These are phyloP conservation scores for Batillaria attramentaria DNA, from an alignment of 1,140 invertebrate genomes.

Conservation along the genomic window DNA sequence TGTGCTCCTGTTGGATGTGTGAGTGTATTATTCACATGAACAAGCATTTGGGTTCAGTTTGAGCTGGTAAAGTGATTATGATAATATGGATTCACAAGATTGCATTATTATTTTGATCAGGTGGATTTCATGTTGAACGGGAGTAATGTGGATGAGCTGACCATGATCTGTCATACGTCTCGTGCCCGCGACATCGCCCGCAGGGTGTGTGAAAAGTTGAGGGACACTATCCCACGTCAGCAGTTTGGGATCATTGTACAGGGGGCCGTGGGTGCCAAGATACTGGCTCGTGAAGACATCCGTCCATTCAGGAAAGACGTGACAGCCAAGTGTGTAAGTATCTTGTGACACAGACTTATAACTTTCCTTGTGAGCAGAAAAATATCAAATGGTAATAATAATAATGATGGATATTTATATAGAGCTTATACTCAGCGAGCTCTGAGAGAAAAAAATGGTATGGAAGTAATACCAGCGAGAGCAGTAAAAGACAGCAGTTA, in stretches of 20 bases:
- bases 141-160: slow-evolving; percentile 87
- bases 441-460: not conserved
- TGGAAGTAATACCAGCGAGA: too few relatives aligned
- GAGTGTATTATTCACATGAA: too few relatives aligned
- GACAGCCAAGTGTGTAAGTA: slow-evolving; percentile 89
- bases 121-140: slow-evolving; percentile 88
- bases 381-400: too few relatives aligned
- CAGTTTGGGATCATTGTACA: slow-evolving; percentile 90
- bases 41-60: too few relatives aligned
- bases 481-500: too few relatives aligned
- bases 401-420: too few relatives aligned
- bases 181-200: slow-evolving; percentile 81
- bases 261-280: slow-evolving; percentile 85
- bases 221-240: slow-evolving; percentile 91
- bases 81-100: too few relatives aligned
- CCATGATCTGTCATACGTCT: slow-evolving; percentile 83
- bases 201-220: slow-evolving; percentile 83
- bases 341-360: not conserved
- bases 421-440: too few relatives aligned
- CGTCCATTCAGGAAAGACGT: slow-evolving; percentile 94
- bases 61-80: not conserved
- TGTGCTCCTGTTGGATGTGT: too few relatives aligned
- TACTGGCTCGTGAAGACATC: slow-evolving; percentile 89
- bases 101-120: slow-evolving; percentile 71
- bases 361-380: too few relatives aligned